Evolutionary conservation across 2,888 invertebrate genomes (phyloP).

Genomic region (Pyrgus malvae): DNA sequence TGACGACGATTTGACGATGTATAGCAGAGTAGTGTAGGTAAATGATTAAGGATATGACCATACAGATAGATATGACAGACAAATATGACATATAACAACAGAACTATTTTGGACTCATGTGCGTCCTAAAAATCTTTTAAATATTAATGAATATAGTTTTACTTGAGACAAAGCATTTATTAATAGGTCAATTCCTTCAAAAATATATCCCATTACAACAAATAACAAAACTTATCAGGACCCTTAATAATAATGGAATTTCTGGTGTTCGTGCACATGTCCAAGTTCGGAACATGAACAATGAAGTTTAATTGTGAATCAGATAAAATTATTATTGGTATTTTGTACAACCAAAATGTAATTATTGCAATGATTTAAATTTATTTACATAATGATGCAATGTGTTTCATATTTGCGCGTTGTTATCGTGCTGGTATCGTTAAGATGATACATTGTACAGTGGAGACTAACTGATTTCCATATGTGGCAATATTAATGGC

Average conservation of each 20-base stretch:
- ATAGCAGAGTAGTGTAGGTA: too few relatives aligned
- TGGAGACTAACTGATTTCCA: slow-evolving; percentile 10
- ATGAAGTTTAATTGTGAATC: slow-evolving; percentile 22
- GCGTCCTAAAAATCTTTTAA: too few relatives aligned
- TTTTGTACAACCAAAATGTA: slow-evolving; percentile 20
- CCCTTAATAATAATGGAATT: slow-evolving; percentile 8
- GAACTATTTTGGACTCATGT: too few relatives aligned
- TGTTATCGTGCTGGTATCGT: slow-evolving; percentile 14
- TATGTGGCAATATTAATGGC: slow-evolving; percentile 14
- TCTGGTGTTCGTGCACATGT: slow-evolving; percentile 17
- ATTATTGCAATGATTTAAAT: slow-evolving; percentile 25
- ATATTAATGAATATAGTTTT: too few relatives aligned
- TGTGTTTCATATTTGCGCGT: slow-evolving; percentile 17
- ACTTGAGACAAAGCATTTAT: too few relatives aligned
- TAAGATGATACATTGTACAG: slow-evolving; percentile 17
- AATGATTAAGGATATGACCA: too few relatives aligned
- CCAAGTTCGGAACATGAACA: slow-evolving; percentile 18
- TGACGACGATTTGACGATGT: too few relatives aligned
- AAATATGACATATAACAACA: too few relatives aligned
- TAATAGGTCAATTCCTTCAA: too few relatives aligned
- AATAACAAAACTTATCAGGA: neutral
- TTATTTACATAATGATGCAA: slow-evolving; percentile 25
- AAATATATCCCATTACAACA: neutral
- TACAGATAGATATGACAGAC: too few relatives aligned
- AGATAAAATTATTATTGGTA: slow-evolving; percentile 25